phyloP scores from a whole-genome alignment of 2,888 invertebrate species.

The Stenurella melanura region DNA sequence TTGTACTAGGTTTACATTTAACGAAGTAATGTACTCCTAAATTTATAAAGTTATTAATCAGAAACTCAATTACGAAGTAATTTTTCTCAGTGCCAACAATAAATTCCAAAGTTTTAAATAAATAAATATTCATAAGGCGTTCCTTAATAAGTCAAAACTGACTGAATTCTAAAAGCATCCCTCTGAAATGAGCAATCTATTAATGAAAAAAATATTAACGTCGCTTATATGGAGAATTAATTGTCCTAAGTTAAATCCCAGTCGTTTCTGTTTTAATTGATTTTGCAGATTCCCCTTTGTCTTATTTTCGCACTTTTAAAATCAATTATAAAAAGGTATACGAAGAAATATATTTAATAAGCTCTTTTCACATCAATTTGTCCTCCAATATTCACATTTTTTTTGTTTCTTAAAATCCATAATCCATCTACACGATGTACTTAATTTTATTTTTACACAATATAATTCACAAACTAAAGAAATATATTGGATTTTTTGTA shows the following conservation, averaged over 20 bases:
- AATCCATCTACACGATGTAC: not conserved
- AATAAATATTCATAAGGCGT: conserved; percentile 59
- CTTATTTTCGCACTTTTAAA: conserved; percentile 24
- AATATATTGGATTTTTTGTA: no score
- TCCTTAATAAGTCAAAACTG: conserved; percentile 53
- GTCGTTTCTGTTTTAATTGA: conserved; percentile 26
- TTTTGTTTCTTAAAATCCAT: not conserved
- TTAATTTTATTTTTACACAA: no score
- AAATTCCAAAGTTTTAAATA: conserved; percentile 51
- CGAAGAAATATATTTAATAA: conserved; percentile 9
- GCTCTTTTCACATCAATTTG: not conserved
- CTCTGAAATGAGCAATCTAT: conserved; percentile 11
- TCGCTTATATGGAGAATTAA: conserved; percentile 29
- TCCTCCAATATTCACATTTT: not conserved
- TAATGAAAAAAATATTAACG: conserved; percentile 33
- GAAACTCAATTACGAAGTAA: conserved; percentile 58
- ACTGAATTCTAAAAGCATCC: conserved; percentile 10
- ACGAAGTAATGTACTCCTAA: conserved; percentile 31
- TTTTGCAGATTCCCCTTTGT: conserved; percentile 20
- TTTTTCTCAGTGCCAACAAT: conserved; percentile 55
- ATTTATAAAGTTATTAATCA: conserved; percentile 57
- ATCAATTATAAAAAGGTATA: conserved; percentile 22
- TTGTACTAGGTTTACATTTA: not conserved
- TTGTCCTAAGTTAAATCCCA: conserved; percentile 11
- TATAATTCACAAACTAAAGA: no score